phyloP scores from a whole-genome alignment of 2,113 vertebrate genomes.

The Serilophus lunatus region DNA sequence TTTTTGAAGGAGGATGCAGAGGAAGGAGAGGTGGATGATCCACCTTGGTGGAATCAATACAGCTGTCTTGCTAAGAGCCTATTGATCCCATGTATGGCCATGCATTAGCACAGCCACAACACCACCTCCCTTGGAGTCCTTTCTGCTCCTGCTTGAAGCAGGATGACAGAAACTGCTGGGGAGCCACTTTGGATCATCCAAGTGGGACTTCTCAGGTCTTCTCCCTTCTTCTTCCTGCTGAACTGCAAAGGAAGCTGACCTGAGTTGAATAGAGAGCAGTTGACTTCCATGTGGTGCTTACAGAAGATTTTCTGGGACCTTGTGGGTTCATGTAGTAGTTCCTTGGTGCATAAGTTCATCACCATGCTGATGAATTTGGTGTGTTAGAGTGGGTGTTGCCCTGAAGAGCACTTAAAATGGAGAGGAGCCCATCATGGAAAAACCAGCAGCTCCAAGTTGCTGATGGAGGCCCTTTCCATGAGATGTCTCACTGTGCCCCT shows the following conservation, averaged over 20 bases:
- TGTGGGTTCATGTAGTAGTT: rapidly evolving
- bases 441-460: not conserved
- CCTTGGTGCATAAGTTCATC: rapidly evolving
- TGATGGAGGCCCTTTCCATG: not conserved
- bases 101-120: not conserved
- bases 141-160: not conserved
- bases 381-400: not conserved
- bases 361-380: not conserved
- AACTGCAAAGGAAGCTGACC: rapidly evolving
- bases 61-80: not conserved
- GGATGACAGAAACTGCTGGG: not conserved
- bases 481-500: rapidly evolving
- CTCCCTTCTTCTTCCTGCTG: not conserved
- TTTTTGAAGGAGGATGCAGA: not conserved
- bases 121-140: not conserved
- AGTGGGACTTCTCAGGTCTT: not conserved
- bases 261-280: not conserved
- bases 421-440: not conserved
- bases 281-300: not conserved
- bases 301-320: not conserved
- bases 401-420: not conserved
- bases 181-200: rapidly evolving
- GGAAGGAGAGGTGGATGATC: rapidly evolving
- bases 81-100: not conserved
- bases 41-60: rapidly evolving